Percentiles rank a stretch among this genome's conserved stretches.
Evolutionary conservation across 2,888 invertebrate species (phyloP).

Genomic region (Diarsia dahlii): DNA sequence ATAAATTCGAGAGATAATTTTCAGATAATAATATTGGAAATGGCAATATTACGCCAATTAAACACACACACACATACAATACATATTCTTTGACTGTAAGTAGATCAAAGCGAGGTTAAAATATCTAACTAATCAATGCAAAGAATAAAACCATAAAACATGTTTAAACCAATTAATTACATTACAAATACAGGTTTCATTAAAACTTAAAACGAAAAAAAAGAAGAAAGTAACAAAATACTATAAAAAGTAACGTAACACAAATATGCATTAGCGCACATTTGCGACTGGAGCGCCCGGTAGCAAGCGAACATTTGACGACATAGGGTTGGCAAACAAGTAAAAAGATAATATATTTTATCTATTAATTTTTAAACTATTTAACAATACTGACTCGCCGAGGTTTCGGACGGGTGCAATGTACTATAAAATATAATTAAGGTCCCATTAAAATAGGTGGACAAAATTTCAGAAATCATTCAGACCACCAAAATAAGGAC

Average conservation of each 20-base stretch:
- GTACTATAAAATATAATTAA: too few relatives aligned
- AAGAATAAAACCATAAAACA: background rate
- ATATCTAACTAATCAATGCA: background rate
- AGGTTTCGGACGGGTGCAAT: too few relatives aligned
- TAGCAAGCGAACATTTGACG: constrained; percentile 88
- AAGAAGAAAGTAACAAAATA: constrained; percentile 25
- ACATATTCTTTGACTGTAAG: too few relatives aligned
- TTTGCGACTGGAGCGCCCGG: constrained; percentile 77
- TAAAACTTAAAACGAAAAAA: constrained; percentile 7
- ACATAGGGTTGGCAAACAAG: constrained; percentile 81
- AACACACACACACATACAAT: too few relatives aligned
- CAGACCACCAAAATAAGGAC: too few relatives aligned
- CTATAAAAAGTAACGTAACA: constrained; percentile 50
- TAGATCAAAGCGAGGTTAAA: too few relatives aligned
- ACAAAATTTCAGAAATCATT: too few relatives aligned
- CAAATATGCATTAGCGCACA: constrained; percentile 66
- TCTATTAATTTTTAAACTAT: too few relatives aligned
- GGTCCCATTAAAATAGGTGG: too few relatives aligned
- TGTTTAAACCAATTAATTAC: background rate
- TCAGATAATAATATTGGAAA: background rate
- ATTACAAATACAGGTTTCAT: background rate
- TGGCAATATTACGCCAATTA: background rate
- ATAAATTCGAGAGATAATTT: background rate
- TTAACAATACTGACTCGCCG: too few relatives aligned
- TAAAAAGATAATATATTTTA: too few relatives aligned